Conservation (phyloP, 2,888 invertebrate genomes). For the Belgica antarctica region DNA sequence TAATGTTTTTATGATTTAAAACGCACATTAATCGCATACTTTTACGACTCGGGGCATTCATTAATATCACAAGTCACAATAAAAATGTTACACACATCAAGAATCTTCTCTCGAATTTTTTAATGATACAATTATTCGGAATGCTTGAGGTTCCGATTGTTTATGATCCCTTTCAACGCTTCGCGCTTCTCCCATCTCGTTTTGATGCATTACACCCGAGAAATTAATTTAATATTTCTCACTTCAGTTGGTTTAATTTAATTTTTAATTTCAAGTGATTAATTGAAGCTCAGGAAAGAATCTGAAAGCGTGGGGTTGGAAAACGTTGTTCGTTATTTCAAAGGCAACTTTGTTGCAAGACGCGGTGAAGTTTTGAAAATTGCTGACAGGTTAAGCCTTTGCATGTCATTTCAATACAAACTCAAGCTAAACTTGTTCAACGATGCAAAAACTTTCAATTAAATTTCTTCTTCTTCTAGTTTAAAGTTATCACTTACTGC, state of each 20-base stretch:
- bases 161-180: constrained; percentile 24
- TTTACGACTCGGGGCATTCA: constrained; percentile 41
- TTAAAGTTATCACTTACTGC: too few relatives aligned
- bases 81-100: constrained; percentile 31
- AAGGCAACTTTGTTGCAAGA: too few relatives aligned
- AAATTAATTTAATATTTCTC: constrained; percentile 10
- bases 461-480: too few relatives aligned
- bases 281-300: not conserved
- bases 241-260: not conserved
- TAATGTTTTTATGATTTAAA: constrained; percentile 44
- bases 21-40: constrained; percentile 44
- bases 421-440: too few relatives aligned
- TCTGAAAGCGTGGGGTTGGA: not conserved
- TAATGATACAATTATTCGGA: constrained; percentile 39
- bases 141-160: not conserved
- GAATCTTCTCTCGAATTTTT: not conserved
- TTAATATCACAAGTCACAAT: constrained; percentile 42
- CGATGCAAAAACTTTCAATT: too few relatives aligned
- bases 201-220: not conserved
- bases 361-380: too few relatives aligned
- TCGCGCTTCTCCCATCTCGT: not conserved
- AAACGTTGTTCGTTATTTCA: not conserved
- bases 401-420: too few relatives aligned
- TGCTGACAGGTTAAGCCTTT: too few relatives aligned
- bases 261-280: constrained; percentile 18